phyloP scores from a whole-genome alignment of 2,113 vertebrate species.

The Natator depressus region DNA sequence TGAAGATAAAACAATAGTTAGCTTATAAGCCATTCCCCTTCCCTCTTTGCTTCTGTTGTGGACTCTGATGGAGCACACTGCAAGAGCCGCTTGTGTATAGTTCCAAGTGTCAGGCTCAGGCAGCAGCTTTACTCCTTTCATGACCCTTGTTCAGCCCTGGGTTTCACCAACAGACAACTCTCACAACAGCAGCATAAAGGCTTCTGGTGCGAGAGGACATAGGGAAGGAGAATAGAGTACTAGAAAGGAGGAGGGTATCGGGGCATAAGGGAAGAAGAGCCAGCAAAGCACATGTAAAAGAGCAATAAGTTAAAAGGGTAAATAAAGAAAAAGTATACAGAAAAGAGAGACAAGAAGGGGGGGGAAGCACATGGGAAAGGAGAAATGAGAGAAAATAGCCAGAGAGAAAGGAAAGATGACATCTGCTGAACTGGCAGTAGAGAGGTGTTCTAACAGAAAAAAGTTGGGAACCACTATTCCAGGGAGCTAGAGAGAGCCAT shows the following conservation, averaged over 20 bases:
- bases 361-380: background rate
- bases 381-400: background rate
- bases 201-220: background rate
- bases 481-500: background rate
- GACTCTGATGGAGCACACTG: background rate
- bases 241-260: background rate
- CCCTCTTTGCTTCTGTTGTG: background rate
- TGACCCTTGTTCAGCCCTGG: background rate
- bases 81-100: background rate
- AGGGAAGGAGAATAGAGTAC: background rate
- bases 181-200: background rate
- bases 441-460: background rate
- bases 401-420: background rate
- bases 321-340: background rate
- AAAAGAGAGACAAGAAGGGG: background rate
- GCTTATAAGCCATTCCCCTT: background rate
- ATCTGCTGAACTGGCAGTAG: background rate
- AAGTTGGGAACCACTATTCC: background rate
- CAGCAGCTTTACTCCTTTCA: background rate
- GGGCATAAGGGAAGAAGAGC: background rate
- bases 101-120: background rate
- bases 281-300: background rate
- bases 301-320: background rate
- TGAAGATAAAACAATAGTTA: background rate
- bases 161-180: background rate